Evolutionary conservation across 2,888 invertebrate species (phyloP).

Genomic region (Tenthredo livida): DNA sequence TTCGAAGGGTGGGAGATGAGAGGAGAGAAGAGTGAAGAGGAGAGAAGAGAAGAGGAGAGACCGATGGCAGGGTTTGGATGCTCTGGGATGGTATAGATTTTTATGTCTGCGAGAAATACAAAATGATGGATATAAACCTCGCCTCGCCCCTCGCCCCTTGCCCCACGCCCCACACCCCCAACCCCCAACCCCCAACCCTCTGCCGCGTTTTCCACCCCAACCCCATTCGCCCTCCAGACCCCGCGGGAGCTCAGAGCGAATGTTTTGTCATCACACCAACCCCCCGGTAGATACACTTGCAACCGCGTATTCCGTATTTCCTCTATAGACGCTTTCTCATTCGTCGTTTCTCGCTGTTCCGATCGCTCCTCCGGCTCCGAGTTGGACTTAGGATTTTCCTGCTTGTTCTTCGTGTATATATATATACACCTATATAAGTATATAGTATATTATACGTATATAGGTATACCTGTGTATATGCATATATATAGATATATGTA

Average conservation of each 20-base stretch:
- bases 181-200: conserved; percentile 33
- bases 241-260: conserved; percentile 74
- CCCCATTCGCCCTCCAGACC: conserved; percentile 48
- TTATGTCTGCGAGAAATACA: conserved; percentile 77
- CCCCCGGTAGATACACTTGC: conserved; percentile 67
- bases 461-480: conserved; percentile 1
- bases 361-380: conserved; percentile 23
- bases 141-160: conserved; percentile 63
- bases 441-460: background rate
- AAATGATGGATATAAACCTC: conserved; percentile 77
- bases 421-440: background rate
- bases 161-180: conserved; percentile 59
- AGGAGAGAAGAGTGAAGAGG: conserved; percentile 59
- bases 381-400: conserved; percentile 31
- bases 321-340: conserved; percentile 62
- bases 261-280: conserved; percentile 76
- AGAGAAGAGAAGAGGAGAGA: conserved; percentile 53
- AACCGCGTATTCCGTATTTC: conserved; percentile 73
- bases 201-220: conserved; percentile 39
- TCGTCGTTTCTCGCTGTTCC: conserved; percentile 26
- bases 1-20: conserved; percentile 25
- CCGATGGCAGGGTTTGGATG: conserved; percentile 61
- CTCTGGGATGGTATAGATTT: conserved; percentile 75
- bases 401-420: background rate
- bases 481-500: conserved; percentile 24